A percentile compares a stretch with the other conserved stretches of the same genome.
Evolutionary conservation across 2,888 invertebrate genomes (phyloP).

Genomic region (Spodoptera littoralis): DNA sequence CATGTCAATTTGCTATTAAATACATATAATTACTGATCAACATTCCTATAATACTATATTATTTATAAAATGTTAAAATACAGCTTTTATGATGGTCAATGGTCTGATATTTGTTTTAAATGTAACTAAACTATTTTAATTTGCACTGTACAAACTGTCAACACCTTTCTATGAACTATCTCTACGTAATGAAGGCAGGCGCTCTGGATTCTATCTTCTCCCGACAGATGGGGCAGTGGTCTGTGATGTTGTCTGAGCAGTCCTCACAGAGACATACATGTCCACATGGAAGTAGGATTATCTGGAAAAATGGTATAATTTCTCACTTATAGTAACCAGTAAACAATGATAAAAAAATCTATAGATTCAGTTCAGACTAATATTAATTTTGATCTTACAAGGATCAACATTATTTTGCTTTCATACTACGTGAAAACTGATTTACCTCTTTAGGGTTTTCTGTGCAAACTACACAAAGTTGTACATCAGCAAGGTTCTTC

Average conservation of each 20-base stretch:
- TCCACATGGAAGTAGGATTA: constrained; percentile 95
- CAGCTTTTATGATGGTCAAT: constrained; percentile 12
- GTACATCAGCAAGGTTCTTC: constrained; percentile 90
- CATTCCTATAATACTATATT: constrained; percentile 9
- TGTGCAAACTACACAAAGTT: constrained; percentile 95
- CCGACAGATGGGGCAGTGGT: constrained; percentile 94
- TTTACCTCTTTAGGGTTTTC: constrained; percentile 94
- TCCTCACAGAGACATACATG: constrained; percentile 97
- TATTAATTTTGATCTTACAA: too few species aligned
- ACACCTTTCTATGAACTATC: neutral
- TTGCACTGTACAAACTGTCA: constrained; percentile 14
- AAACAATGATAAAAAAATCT: too few species aligned
- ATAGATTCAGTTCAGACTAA: too few species aligned
- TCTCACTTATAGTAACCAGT: too few species aligned
- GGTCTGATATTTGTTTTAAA: constrained; percentile 8
- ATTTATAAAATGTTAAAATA: constrained; percentile 3
- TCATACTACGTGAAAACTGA: neutral
- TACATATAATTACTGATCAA: constrained; percentile 17
- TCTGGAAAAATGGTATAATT: constrained; percentile 75
- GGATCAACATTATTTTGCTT: neutral
- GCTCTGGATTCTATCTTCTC: constrained; percentile 91
- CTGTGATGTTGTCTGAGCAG: constrained; percentile 92
- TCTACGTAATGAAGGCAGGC: constrained; percentile 93
- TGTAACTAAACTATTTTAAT: constrained; percentile 29
- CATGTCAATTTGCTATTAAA: constrained; percentile 21